Percentiles rank a stretch among this genome's conserved stretches.
phyloP scores from a whole-genome alignment of 2,888 invertebrate genomes.

The Koerneria pararmatus region DNA sequence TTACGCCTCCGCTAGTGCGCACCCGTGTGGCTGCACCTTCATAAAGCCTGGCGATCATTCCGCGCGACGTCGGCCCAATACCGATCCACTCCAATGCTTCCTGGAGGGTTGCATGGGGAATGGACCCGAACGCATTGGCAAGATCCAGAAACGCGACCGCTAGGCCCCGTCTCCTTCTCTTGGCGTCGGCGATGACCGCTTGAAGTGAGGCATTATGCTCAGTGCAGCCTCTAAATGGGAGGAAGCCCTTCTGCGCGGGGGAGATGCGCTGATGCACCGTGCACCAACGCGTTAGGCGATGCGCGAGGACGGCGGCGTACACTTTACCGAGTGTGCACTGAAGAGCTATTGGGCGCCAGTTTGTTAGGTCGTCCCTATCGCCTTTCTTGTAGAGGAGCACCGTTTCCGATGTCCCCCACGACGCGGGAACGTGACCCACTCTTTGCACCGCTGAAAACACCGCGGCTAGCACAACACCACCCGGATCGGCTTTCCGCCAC shows the following conservation, averaged over 20 bases:
- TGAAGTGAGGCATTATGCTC: constrained; percentile 33
- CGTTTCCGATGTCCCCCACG: constrained; percentile 36
- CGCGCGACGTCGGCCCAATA: too few species aligned
- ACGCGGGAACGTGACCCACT: constrained; percentile 24
- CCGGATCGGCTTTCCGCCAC: constrained; percentile 34
- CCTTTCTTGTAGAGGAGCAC: constrained; percentile 45
- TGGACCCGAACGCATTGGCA: constrained; percentile 60
- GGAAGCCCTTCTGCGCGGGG: constrained; percentile 59
- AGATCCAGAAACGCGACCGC: constrained; percentile 60
- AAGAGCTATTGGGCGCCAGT: constrained; percentile 46
- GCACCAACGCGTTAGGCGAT: constrained; percentile 31
- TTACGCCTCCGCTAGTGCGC: too few species aligned
- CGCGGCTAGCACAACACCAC: constrained; percentile 4
- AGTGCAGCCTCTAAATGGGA: constrained; percentile 41
- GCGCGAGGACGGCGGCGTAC: constrained; percentile 34
- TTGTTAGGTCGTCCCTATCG: constrained; percentile 30
- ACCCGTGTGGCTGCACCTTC: too few species aligned
- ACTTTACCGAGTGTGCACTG: constrained; percentile 34
- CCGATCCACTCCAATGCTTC: too few species aligned
- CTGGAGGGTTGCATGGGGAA: constrained; percentile 40
- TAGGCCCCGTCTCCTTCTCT: constrained; percentile 13
- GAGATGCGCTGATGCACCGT: constrained; percentile 25
- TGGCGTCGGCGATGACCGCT: constrained; percentile 23
- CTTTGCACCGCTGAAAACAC: constrained; percentile 15
- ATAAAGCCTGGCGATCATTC: too few species aligned